Conservation (phyloP, 2,888 invertebrate species). For the Pristionchus entomophagus region DNA sequence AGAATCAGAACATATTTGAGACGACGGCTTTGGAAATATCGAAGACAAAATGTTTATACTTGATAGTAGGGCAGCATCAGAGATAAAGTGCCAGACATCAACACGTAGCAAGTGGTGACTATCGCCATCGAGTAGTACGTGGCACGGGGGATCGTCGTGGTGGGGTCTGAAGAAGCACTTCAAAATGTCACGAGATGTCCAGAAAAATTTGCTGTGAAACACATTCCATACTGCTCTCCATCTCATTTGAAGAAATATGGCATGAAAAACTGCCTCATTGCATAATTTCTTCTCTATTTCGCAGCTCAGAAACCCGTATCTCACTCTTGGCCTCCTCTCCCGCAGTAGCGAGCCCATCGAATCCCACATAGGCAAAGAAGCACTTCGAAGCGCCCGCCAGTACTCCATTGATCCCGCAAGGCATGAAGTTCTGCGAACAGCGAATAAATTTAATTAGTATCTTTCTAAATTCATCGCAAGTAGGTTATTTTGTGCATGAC, state of each 20-base stretch:
- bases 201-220: no score
- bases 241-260: no score
- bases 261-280: background rate
- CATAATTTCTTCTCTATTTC: background rate
- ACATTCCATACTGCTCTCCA: no score
- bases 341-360: conserved; percentile 59
- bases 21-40: no score
- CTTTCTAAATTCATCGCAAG: no score
- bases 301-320: background rate
- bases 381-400: conserved; percentile 59
- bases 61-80: conserved; percentile 63
- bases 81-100: conserved; percentile 59
- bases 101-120: conserved; percentile 57
- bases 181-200: no score
- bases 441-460: no score
- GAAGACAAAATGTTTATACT: no score
- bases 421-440: conserved; percentile 50
- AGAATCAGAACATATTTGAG: background rate
- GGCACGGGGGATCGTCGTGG: conserved; percentile 61
- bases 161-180: conserved; percentile 55
- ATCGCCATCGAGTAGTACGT: conserved; percentile 59
- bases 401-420: conserved; percentile 54
- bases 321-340: conserved; percentile 61
- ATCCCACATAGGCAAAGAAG: conserved; percentile 62
- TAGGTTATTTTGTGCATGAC: no score